Percentiles rank a stretch among this genome's conserved stretches.
phyloP scores from a whole-genome alignment of 2,113 vertebrate genomes.

The Myodes glareolus region DNA sequence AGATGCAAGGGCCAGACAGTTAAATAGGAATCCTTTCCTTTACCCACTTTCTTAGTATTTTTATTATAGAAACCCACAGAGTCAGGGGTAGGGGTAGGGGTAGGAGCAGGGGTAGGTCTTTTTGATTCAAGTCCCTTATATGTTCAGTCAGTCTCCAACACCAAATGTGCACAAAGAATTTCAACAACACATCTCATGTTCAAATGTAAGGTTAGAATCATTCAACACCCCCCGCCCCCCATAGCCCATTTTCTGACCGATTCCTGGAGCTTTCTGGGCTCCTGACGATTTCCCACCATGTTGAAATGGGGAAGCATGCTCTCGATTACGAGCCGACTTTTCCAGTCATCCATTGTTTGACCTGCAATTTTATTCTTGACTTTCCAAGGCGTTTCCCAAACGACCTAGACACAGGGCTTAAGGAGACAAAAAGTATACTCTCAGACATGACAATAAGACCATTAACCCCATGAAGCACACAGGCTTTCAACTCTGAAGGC shows the following conservation, averaged over 20 bases:
- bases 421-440: constrained; percentile 78
- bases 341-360: constrained; percentile 74
- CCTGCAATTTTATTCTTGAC: constrained; percentile 63
- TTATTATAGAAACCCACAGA: constrained; percentile 35
- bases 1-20: constrained; percentile 2
- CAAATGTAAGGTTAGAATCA: constrained; percentile 70
- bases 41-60: neutral
- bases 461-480: constrained; percentile 50
- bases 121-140: constrained; percentile 54
- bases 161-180: constrained; percentile 61
- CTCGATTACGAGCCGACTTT: constrained; percentile 70
- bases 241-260: constrained; percentile 76
- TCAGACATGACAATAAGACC: constrained; percentile 69
- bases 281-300: constrained; percentile 58
- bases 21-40: constrained; percentile 61
- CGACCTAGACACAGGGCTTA: constrained; percentile 77
- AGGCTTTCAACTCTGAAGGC: constrained; percentile 30
- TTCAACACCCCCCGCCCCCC: constrained; percentile 55
- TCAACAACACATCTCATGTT: constrained; percentile 72
- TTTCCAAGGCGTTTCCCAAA: constrained; percentile 75
- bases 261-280: constrained; percentile 67
- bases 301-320: constrained; percentile 50
- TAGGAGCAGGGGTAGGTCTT: neutral
- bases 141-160: constrained; percentile 23
- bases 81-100: too few species aligned